Conservation (phyloP, 2,797 vertebrate genomes). For the Parambassis ranga region DNA sequence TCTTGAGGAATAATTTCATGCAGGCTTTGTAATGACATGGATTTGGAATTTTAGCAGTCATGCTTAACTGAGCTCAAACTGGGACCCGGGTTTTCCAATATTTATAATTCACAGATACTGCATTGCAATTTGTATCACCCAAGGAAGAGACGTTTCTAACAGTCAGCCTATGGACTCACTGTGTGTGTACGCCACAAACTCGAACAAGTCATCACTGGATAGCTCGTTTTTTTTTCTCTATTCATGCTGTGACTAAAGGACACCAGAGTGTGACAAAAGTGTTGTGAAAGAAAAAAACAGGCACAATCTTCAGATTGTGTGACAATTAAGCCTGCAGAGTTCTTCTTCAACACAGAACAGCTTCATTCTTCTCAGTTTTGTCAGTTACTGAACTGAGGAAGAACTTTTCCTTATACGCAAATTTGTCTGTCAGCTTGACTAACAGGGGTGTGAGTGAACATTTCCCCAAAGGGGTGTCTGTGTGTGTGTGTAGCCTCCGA, state of each 20-base stretch:
- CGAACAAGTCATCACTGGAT: background rate
- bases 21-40: conserved; percentile 54
- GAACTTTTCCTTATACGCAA: too few species aligned
- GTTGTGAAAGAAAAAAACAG: too few species aligned
- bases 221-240: background rate
- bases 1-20: conserved; percentile 54
- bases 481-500: too few species aligned
- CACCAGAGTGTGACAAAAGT: background rate
- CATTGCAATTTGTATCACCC: conserved; percentile 16
- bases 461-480: too few species aligned
- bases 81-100: conserved; percentile 19
- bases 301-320: too few species aligned
- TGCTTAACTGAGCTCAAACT: conserved; percentile 37
- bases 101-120: conserved; percentile 40
- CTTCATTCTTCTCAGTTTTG: too few species aligned
- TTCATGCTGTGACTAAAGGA: background rate
- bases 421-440: too few species aligned
- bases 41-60: conserved; percentile 53
- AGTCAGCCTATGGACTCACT: background rate
- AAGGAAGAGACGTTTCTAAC: background rate
- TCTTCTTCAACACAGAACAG: too few species aligned
- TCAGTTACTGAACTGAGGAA: too few species aligned
- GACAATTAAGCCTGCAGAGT: too few species aligned
- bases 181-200: background rate
- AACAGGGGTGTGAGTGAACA: too few species aligned